Evolutionary conservation across 2,888 invertebrate genomes (phyloP).

Genomic region (Agriotes lineatus): DNA sequence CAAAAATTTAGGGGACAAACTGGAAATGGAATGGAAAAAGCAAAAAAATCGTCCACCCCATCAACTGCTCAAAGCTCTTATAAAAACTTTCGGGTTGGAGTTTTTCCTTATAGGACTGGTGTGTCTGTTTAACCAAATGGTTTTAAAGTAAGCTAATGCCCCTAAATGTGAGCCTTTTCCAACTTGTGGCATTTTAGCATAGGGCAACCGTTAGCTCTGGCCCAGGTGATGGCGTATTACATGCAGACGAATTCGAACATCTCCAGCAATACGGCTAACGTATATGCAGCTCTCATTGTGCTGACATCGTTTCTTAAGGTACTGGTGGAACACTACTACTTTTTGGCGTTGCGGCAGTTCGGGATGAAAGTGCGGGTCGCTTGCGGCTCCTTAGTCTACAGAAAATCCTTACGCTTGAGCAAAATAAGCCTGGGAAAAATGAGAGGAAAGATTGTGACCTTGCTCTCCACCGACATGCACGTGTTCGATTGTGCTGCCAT

Average conservation of each 20-base stretch:
- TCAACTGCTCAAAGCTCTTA: slow-evolving; percentile 53
- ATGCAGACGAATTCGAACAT: slow-evolving; percentile 62
- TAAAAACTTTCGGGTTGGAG: slow-evolving; percentile 52
- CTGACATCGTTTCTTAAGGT: slow-evolving; percentile 79
- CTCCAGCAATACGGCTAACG: slow-evolving; percentile 74
- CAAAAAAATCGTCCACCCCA: no score
- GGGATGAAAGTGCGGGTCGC: slow-evolving; percentile 89
- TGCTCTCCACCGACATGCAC: slow-evolving; percentile 87
- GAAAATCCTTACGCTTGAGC: slow-evolving; percentile 77
- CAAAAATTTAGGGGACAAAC: slow-evolving; percentile 70
- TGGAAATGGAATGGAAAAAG: slow-evolving; percentile 70
- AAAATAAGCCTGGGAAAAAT: slow-evolving; percentile 88
- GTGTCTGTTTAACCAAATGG: slow-evolving; percentile 45
- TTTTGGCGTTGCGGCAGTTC: slow-evolving; percentile 84
- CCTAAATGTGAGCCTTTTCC: no score
- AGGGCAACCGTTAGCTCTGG: slow-evolving; percentile 60
- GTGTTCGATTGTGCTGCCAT: slow-evolving; percentile 85
- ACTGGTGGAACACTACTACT: slow-evolving; percentile 78
- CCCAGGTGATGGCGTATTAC: slow-evolving; percentile 74
- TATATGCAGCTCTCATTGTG: slow-evolving; percentile 81
- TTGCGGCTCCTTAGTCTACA: slow-evolving; percentile 84
- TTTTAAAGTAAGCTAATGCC: slow-evolving; percentile 50
- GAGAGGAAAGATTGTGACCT: slow-evolving; percentile 71
- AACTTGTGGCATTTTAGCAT: no score
- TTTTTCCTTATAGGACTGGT: slow-evolving; percentile 50